Percentiles rank a stretch among this genome's conserved stretches.
Evolutionary conservation across 2,797 vertebrate genomes (phyloP).

Genomic region (Monodelphis domestica): DNA sequence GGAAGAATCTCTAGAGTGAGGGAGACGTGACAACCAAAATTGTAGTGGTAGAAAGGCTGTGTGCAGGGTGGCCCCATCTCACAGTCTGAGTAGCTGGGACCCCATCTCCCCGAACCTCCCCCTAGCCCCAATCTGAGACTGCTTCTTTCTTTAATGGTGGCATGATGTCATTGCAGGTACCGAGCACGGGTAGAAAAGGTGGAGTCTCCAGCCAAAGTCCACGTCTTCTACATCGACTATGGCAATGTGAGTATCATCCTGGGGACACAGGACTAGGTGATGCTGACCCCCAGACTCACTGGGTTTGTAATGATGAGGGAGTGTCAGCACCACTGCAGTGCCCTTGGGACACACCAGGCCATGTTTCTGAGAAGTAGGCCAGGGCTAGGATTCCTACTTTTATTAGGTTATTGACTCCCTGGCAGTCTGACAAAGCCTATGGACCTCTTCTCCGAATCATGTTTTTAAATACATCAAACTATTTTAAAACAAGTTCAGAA

Average conservation of each 20-base stretch:
- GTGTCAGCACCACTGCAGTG: not conserved
- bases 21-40: not conserved
- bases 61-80: not conserved
- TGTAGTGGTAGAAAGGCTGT: not conserved
- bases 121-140: not conserved
- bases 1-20: not conserved
- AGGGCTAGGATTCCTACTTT: not conserved
- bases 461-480: not conserved
- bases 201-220: conserved; percentile 92
- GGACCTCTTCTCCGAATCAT: not conserved
- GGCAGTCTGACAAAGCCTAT: not conserved
- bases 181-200: conserved; percentile 95
- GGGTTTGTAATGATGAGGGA: not conserved
- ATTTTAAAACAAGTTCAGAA: not conserved
- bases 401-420: not conserved
- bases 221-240: conserved; percentile 98
- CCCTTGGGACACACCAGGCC: not conserved
- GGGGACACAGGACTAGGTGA: too few species aligned
- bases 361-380: not conserved
- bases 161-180: conserved; percentile 88
- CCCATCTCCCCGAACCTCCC: not conserved
- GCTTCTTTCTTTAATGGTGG: conserved; percentile 2
- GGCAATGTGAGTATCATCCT: conserved; percentile 92
- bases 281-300: not conserved
- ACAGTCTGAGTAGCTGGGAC: not conserved